Conservation (phyloP, 1,140 invertebrate species). For the Drosophila teissieri region DNA sequence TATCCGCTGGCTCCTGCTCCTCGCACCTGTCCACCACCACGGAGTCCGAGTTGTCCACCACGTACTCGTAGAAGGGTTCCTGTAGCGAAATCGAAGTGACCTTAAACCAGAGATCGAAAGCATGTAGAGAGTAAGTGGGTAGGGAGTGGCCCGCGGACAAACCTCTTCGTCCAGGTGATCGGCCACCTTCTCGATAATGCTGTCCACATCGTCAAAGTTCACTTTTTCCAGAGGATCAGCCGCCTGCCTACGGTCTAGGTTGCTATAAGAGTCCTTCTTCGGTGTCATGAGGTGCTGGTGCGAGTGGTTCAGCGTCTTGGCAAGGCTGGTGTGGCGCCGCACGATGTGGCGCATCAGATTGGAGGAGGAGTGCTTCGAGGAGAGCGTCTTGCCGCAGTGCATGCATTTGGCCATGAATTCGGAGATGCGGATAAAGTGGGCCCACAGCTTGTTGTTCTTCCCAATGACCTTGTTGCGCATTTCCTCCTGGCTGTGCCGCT, state of each 20-base stretch:
- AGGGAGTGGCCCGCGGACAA: not conserved
- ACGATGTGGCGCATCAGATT: slow-evolving; percentile 76
- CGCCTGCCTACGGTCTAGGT: slow-evolving; percentile 41
- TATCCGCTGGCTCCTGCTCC: slow-evolving; percentile 46
- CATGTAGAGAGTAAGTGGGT: not conserved
- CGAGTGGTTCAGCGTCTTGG: slow-evolving; percentile 63
- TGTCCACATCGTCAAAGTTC: slow-evolving; percentile 73
- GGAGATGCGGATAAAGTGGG: slow-evolving; percentile 70
- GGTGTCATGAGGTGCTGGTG: slow-evolving; percentile 63
- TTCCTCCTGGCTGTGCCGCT: slow-evolving; percentile 41
- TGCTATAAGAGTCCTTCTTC: slow-evolving; percentile 45
- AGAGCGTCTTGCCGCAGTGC: slow-evolving; percentile 70
- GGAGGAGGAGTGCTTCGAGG: slow-evolving; percentile 72
- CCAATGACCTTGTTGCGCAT: slow-evolving; percentile 69
- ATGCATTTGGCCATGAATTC: slow-evolving; percentile 76
- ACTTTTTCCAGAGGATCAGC: slow-evolving; percentile 69
- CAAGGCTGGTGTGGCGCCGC: slow-evolving; percentile 64
- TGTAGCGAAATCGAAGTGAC: slow-evolving; percentile 48
- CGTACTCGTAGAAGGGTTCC: slow-evolving; percentile 74
- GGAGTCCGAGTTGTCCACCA: slow-evolving; percentile 62
- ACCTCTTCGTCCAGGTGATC: slow-evolving; percentile 73
- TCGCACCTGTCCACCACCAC: slow-evolving; percentile 42
- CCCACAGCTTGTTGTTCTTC: slow-evolving; percentile 75
- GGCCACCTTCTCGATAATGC: slow-evolving; percentile 71
- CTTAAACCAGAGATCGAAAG: slow-evolving; percentile 27